Evolutionary conservation across 2,113 vertebrate genomes (phyloP).

Genomic region (Solea solea): DNA sequence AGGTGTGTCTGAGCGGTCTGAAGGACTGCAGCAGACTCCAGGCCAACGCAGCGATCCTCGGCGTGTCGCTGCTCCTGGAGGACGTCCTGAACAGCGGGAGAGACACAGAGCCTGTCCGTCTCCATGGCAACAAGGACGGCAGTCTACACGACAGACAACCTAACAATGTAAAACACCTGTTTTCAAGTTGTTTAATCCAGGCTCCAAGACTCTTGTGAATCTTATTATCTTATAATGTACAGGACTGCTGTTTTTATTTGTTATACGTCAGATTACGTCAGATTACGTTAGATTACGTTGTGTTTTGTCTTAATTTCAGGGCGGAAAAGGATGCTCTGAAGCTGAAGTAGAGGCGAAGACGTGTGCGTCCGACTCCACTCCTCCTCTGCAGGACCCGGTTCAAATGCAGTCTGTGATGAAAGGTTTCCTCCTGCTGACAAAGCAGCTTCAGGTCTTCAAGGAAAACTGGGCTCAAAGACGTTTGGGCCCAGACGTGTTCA

Average conservation of each 20-base stretch:
- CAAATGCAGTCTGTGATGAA: constrained; percentile 57
- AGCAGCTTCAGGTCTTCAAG: constrained; percentile 82
- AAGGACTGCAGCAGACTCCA: constrained; percentile 62
- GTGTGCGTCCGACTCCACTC: neutral
- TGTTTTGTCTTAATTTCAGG: constrained; percentile 22
- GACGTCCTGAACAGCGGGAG: constrained; percentile 71
- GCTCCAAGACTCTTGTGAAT: neutral
- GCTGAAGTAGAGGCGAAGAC: neutral
- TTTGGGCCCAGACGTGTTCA: constrained; percentile 58
- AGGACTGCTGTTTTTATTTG: too few relatives aligned
- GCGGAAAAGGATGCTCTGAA: neutral
- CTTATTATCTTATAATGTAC: too few relatives aligned
- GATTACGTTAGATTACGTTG: neutral
- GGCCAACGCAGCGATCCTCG: constrained; percentile 76
- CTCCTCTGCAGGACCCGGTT: constrained; percentile 19
- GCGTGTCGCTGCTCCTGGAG: constrained; percentile 76
- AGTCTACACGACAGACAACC: neutral
- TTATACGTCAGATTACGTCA: too few relatives aligned
- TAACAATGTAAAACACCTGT: constrained; percentile 31
- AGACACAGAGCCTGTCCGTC: constrained; percentile 32
- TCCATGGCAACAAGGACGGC: constrained; percentile 21
- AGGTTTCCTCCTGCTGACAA: constrained; percentile 82
- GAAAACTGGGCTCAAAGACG: constrained; percentile 75
- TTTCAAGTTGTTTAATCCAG: neutral
- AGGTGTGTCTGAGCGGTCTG: constrained; percentile 81